A percentile compares a stretch with the other conserved stretches of the same genome.
phyloP scores from a whole-genome alignment of 2,797 vertebrate species.

The Phrynocephalus vlangalii region DNA sequence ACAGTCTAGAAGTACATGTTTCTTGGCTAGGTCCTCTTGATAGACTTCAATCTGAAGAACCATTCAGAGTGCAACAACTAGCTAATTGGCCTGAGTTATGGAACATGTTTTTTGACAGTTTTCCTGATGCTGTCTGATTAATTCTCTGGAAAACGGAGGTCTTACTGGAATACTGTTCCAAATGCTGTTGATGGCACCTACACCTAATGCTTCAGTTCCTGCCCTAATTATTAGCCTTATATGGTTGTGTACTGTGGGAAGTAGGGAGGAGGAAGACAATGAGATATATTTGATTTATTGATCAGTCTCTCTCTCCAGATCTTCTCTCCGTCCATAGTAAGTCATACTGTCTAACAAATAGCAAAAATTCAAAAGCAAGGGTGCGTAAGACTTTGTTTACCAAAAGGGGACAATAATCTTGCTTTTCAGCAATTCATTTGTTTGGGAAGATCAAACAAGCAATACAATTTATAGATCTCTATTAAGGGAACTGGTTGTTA shows the following conservation, averaged over 20 bases:
- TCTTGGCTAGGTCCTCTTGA: too few relatives aligned
- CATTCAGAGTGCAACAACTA: too few relatives aligned
- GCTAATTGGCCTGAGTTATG: too few relatives aligned
- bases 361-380: background rate
- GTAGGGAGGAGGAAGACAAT: too few relatives aligned
- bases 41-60: too few relatives aligned
- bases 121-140: too few relatives aligned
- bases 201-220: background rate
- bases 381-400: background rate
- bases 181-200: background rate
- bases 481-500: slow-evolving; percentile 24
- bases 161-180: background rate
- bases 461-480: slow-evolving; percentile 27
- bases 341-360: background rate
- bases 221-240: background rate
- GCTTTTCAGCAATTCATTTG: slow-evolving; percentile 38
- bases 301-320: background rate
- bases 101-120: too few relatives aligned
- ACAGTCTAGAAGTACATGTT: too few relatives aligned
- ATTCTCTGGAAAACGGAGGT: too few relatives aligned
- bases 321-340: background rate
- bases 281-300: background rate
- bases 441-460: slow-evolving; percentile 30
- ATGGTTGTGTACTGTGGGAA: background rate
- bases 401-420: background rate